Base-by-base conservation (phyloP, 1,140 invertebrate species). In the Lepeophtheirus salmonis region DNA sequence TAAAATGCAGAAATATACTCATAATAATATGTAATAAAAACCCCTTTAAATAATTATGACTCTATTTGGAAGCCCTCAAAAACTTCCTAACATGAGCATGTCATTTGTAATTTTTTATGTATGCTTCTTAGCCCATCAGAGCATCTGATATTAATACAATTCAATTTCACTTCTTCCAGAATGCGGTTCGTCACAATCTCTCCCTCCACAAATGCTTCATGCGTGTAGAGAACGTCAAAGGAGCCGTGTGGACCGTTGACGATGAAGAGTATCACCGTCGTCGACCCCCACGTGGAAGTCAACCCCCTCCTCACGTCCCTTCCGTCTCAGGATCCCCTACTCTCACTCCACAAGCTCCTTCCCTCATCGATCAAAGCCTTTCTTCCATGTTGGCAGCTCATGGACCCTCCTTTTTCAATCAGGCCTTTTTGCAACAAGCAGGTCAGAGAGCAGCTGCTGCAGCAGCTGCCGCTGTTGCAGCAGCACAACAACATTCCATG, bases 201-300 rank as follows among this genome's bases (percentile, higher is more conserved):
- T 96, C 91, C 74, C 83, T 99, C 72, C 94, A 98, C 83, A 98
- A 98, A 81, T 98, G 95, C 84, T 98, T 98, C 82, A 95, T 92
- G 85, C 82, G 95, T 69, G 94, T 97, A 76, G 95, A 98, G 80
- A 98, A 98, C 80, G 94, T 98, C 70, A 98, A 98, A 79, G 95
- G 95, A 67, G 94, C 95, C 63, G 95, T 98, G 67, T 98, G 95
- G 95, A 98, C 95, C 50, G 94, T 98, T 68, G 94, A 97, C 77
- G 94, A 98, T 79, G 83, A 92, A 73, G 94, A 97, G 76, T 98
- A 97, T 83, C 96, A 97, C 83, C 96, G 95, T 79, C 80, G 92
- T 68, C 79, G 94, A 71, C 91, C 92, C 66, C 91, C 59, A 24
- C 16, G 49, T 18, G 59, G 59, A 23, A 17, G n/a, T 57, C 13